These are phyloP conservation scores for Mythimna ferrago DNA, from an alignment of 2,888 invertebrate species.

Conservation along the genomic window DNA sequence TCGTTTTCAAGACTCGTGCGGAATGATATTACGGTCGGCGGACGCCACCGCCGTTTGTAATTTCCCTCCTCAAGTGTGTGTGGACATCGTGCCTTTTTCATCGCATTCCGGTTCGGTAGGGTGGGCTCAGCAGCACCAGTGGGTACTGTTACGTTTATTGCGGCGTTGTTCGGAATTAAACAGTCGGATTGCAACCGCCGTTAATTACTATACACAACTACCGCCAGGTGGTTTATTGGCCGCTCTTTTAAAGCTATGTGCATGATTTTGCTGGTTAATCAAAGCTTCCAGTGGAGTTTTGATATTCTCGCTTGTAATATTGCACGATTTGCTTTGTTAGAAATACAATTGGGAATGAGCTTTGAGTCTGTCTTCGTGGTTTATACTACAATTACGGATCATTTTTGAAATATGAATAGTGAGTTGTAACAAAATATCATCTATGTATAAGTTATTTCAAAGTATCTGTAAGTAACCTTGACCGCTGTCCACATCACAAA, in stretches of 20 bases:
- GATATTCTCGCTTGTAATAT: conserved; percentile 25
- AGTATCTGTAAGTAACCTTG: not conserved
- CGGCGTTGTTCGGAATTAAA: conserved; percentile 87
- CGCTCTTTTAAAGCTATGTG: conserved; percentile 76
- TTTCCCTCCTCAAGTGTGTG: conserved; percentile 89
- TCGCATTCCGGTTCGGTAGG: conserved; percentile 89
- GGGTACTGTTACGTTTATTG: conserved; percentile 85
- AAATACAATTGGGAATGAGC: conserved; percentile 27
- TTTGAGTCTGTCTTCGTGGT: conserved; percentile 7
- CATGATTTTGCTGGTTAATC: conserved; percentile 70
- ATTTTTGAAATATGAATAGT: not conserved
- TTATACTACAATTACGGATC: not conserved
- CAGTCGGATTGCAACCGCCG: conserved; percentile 84
- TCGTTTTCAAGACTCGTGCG: conserved; percentile 90
- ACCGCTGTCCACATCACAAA: not conserved
- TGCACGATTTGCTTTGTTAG: conserved; percentile 8
- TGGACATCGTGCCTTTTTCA: conserved; percentile 90
- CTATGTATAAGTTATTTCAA: not conserved
- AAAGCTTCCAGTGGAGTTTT: conserved; percentile 38
- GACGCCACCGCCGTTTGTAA: conserved; percentile 86
- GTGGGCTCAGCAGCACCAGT: conserved; percentile 72
- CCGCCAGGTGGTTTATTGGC: conserved; percentile 82
- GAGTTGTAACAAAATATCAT: not conserved
- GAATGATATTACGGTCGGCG: conserved; percentile 88
- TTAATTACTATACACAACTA: conserved; percentile 88